Conservation (phyloP, 2,888 invertebrate genomes). For the Calephelis perditalis region DNA sequence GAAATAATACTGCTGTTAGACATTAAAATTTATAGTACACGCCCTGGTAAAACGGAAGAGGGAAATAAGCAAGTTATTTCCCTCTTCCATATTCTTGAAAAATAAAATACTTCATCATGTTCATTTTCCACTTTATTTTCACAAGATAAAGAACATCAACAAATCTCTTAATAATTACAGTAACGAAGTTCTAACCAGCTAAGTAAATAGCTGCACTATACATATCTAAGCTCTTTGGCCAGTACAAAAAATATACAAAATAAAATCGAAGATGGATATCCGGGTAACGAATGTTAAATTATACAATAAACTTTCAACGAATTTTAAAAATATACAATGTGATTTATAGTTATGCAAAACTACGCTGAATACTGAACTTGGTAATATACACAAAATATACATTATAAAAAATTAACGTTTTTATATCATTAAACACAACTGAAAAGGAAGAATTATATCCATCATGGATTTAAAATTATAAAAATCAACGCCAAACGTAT, state of each 20-base stretch:
- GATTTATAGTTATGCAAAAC: slow-evolving; percentile 31
- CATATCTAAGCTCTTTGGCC: slow-evolving; percentile 78
- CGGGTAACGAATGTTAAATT: slow-evolving; percentile 71
- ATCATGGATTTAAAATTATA: slow-evolving; percentile 2
- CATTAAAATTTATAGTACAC: no score
- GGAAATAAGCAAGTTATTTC: no score
- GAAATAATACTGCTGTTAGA: no score
- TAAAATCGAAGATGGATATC: slow-evolving; percentile 61
- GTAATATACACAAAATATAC: slow-evolving; percentile 44
- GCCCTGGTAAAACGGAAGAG: no score
- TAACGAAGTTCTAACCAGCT: slow-evolving; percentile 70
- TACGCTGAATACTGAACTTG: slow-evolving; percentile 55
- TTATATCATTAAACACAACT: slow-evolving; percentile 19
- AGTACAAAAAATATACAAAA: slow-evolving; percentile 65
- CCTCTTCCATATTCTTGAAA: neutral
- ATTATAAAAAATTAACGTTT: slow-evolving; percentile 28
- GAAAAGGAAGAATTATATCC: slow-evolving; percentile 8
- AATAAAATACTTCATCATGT: slow-evolving; percentile 36
- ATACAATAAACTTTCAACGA: slow-evolving; percentile 68
- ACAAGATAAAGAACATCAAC: slow-evolving; percentile 78
- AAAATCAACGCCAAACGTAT: slow-evolving; percentile 3
- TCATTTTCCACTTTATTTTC: slow-evolving; percentile 50
- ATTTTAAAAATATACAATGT: slow-evolving; percentile 44
- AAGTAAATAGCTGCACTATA: slow-evolving; percentile 55
- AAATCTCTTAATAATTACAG: slow-evolving; percentile 75